A percentile compares a stretch with the other conserved stretches of the same genome.
Evolutionary conservation across 2,113 vertebrate species (phyloP).

Genomic region (Petrocephalus microphthalmus): DNA sequence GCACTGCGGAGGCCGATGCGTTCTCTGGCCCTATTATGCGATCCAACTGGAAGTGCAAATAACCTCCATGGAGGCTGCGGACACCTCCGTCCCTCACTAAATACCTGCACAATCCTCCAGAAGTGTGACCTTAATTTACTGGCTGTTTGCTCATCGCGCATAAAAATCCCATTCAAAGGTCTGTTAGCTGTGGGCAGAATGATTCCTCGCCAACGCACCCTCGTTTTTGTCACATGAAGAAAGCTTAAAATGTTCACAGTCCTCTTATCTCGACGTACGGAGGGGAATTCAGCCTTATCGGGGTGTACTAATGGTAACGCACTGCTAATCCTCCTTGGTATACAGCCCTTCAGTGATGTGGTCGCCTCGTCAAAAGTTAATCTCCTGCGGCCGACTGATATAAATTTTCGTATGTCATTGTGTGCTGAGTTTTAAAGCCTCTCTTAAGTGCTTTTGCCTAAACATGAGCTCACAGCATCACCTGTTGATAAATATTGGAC

Average conservation of each 20-base stretch:
- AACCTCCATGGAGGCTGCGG: neutral
- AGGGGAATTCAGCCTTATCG: constrained; percentile 49
- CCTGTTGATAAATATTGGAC: neutral
- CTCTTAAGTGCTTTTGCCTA: neutral
- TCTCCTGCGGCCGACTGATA: neutral
- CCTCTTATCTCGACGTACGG: constrained; percentile 48
- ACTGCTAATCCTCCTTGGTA: constrained; percentile 41
- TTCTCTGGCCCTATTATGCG: neutral
- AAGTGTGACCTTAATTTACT: neutral
- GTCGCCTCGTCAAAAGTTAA: neutral
- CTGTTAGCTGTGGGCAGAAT: neutral
- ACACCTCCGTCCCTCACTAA: neutral
- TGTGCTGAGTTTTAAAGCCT: neutral
- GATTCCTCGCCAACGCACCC: constrained; percentile 46
- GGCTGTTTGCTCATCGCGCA: neutral
- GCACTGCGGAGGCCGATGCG: neutral
- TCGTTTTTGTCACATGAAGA: constrained; percentile 52
- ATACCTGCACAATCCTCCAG: neutral
- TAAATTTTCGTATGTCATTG: neutral
- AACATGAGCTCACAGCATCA: neutral
- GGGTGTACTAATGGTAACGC: constrained; percentile 40
- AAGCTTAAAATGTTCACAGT: constrained; percentile 52
- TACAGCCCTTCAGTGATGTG: neutral
- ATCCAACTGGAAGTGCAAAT: neutral
- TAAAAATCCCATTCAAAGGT: neutral